phyloP scores from a whole-genome alignment of 2,797 vertebrate genomes.

The Emydoidea blandingii region DNA sequence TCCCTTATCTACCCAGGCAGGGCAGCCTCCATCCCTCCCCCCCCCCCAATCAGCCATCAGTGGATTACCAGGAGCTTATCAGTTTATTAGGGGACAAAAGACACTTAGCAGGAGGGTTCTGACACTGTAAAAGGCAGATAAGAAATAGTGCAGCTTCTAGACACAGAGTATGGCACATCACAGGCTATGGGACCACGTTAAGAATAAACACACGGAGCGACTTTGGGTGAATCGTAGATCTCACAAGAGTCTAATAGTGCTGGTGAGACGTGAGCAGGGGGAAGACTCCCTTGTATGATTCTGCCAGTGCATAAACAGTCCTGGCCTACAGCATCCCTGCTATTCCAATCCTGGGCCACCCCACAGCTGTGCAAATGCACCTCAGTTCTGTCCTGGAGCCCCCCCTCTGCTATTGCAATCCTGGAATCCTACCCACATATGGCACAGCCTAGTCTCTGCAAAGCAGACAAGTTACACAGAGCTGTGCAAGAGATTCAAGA shows the following conservation, averaged over 20 bases:
- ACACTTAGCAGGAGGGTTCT: conserved; percentile 60
- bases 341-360: no score
- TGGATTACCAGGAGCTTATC: conserved; percentile 64
- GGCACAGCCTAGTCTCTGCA: neutral
- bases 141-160: conserved; percentile 14
- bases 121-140: conserved; percentile 63
- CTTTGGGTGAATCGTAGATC: neutral
- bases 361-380: neutral
- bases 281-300: accelerated
- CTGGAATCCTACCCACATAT: neutral
- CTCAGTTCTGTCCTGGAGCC: neutral
- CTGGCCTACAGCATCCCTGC: accelerated
- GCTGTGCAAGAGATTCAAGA: neutral
- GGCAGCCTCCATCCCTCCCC: neutral
- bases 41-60: conserved; percentile 23
- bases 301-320: neutral
- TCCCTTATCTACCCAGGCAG: conserved; percentile 52
- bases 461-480: neutral
- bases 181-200: accelerated
- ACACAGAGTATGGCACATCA: neutral
- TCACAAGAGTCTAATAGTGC: accelerated
- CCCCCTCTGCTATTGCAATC: neutral
- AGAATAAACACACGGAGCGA: neutral
- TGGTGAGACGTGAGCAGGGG: neutral
- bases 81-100: conserved; percentile 63